Evolutionary conservation across 2,113 vertebrate species (phyloP), one percentile per base, ranked within the genome.

Genomic region (Cyphomyrus discorhynchus): DNA sequence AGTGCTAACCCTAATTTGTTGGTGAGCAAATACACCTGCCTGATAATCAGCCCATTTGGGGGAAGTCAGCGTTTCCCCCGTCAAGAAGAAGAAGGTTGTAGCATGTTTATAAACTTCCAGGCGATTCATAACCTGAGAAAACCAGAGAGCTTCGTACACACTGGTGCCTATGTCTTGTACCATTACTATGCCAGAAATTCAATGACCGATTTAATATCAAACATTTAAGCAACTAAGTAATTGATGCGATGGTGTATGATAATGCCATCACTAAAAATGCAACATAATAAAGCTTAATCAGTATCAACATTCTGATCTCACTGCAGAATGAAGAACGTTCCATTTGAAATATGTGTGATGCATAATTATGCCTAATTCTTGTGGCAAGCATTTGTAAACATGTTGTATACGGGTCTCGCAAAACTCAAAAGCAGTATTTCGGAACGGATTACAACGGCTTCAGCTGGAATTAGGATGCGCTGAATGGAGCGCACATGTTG

Each of bases 251-350:
- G 66, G 39, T 52, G 84, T 87, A 77, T 35, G 58, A 87, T 77
- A 45, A 50, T 42, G 58, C 2, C 83, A 87, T 86, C 50, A 66
- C 50, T 86, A 52, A 90, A 86, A 90, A 62, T 86, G 46, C 62
- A 27, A 53, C 31, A 50, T 46, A 50, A 90, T 87, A 53, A 90
- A 62, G 66, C 27, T n/a, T 77, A 90, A 70, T 77, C 85, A 45
- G 31, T 80, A 87, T 66, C 85, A 77, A 47, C 39, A 77, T 56
- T n/a, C 17, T 56, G 50, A 21, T 87, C 47, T 52, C 21, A 87
- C 19, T 5, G 31, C 62, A 46, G 13, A 15, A n/a, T 74, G 21
- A 58, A 31, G 45, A 21, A 53, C 31, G 53, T 80, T 90, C 5
- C 46, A 3, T 45, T n/a, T 52, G 47, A 49, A 85, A 58, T 66